phyloP scores from a whole-genome alignment of 2,797 vertebrate species.

The Oreochromis mossambicus region DNA sequence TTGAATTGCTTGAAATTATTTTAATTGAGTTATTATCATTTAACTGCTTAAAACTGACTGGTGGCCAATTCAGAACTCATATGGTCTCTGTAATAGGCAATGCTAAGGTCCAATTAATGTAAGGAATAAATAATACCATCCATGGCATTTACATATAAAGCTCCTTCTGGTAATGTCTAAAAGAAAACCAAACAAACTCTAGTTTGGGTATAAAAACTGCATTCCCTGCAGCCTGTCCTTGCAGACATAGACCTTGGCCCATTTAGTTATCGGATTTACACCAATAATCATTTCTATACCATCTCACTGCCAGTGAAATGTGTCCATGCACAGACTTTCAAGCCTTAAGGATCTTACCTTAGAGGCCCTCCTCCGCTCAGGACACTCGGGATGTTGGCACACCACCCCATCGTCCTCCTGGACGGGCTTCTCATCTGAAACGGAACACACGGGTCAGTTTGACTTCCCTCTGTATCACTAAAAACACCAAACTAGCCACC shows the following conservation, averaged over 20 bases:
- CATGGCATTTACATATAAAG: background rate
- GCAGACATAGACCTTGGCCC: background rate
- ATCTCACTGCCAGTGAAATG: background rate
- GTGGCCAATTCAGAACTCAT: background rate
- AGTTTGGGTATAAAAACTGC: background rate
- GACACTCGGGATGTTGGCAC: conserved; percentile 86
- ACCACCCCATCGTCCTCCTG: conserved; percentile 80
- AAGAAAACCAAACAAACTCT: too few species aligned
- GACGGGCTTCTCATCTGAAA: conserved; percentile 80
- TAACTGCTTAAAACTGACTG: background rate
- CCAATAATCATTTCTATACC: background rate
- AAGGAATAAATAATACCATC: background rate
- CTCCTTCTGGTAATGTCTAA: background rate
- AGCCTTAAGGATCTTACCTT: conserved; percentile 78
- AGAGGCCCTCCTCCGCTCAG: conserved; percentile 77
- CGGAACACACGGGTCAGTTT: conserved; percentile 19
- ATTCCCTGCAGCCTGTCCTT: background rate
- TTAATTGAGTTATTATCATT: background rate
- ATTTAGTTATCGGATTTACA: fast-evolving
- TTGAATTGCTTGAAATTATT: background rate
- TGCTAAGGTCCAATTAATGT: background rate
- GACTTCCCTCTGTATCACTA: background rate
- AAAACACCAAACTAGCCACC: background rate
- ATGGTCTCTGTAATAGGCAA: background rate
- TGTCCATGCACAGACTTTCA: background rate